Evolutionary conservation across 1,140 invertebrate species (phyloP).

Genomic region (Brachionus rotundiformis): DNA sequence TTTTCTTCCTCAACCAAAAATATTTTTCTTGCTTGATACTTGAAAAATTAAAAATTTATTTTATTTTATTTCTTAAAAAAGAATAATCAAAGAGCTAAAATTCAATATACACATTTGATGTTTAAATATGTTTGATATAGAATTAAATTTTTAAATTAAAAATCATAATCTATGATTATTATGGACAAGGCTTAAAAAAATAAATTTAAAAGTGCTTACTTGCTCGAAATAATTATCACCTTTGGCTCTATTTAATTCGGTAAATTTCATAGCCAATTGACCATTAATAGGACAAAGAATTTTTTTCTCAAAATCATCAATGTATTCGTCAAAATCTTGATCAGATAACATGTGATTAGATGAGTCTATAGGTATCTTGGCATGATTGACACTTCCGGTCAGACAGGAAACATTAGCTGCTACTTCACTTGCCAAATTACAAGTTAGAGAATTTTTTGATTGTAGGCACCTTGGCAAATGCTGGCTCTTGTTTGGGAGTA

Average conservation of each 20-base stretch:
- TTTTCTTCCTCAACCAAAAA: conserved; percentile 16
- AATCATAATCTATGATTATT: neutral
- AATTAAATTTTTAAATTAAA: neutral
- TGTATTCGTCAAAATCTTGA: neutral
- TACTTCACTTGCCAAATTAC: neutral
- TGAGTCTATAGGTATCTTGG: conserved; percentile 9
- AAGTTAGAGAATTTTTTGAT: neutral
- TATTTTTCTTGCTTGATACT: conserved; percentile 40
- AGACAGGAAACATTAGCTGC: conserved; percentile 20
- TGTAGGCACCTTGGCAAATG: neutral
- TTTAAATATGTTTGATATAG: too few relatives aligned
- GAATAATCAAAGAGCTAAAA: too few relatives aligned
- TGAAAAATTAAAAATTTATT: neutral
- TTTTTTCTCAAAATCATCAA: conserved; percentile 17
- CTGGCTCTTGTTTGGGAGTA: neutral
- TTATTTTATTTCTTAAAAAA: too few relatives aligned
- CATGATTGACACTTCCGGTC: conserved; percentile 4
- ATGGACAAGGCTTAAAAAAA: neutral
- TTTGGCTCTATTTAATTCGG: conserved; percentile 17
- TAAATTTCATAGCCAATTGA: conserved; percentile 42
- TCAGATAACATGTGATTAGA: neutral
- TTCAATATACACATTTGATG: too few relatives aligned
- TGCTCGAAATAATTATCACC: conserved; percentile 32
- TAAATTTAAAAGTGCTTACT: conserved; percentile 6
- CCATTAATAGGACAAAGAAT: neutral